These are phyloP conservation scores for Trichonephila inaurata DNA, from an alignment of 1,140 invertebrate genomes.

Conservation along the genomic window DNA sequence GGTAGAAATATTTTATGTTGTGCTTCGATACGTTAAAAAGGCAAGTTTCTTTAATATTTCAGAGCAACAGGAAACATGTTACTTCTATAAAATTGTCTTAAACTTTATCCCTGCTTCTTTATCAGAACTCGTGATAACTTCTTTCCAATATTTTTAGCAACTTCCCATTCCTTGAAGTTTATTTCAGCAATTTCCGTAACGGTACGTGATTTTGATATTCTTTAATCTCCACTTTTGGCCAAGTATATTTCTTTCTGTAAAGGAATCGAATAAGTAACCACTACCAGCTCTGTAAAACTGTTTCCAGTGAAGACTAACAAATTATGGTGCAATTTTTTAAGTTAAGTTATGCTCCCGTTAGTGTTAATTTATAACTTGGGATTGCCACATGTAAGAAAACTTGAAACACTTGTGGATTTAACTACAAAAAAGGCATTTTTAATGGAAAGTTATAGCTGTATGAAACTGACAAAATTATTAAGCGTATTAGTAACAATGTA, in stretches of 20 bases:
- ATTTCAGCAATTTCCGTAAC: constrained; percentile 8
- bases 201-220: not conserved
- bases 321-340: too few relatives aligned
- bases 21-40: not conserved
- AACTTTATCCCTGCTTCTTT: not conserved
- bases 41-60: not conserved
- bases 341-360: too few relatives aligned
- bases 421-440: too few relatives aligned
- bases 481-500: too few relatives aligned
- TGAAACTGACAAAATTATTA: too few relatives aligned
- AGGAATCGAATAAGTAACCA: not conserved
- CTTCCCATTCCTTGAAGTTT: not conserved
- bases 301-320: too few relatives aligned
- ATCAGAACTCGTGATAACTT: constrained; percentile 27
- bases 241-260: not conserved
- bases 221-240: not conserved
- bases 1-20: constrained; percentile 12
- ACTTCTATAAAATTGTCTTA: not conserved
- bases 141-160: constrained; percentile 4
- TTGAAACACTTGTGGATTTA: too few relatives aligned
- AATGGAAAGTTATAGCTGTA: too few relatives aligned
- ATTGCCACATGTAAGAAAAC: too few relatives aligned
- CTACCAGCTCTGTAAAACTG: too few relatives aligned
- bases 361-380: too few relatives aligned
- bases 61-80: not conserved